These are phyloP conservation scores for Syngnathus scovelli DNA, from an alignment of 2,113 vertebrate species.

Conservation along the genomic window DNA sequence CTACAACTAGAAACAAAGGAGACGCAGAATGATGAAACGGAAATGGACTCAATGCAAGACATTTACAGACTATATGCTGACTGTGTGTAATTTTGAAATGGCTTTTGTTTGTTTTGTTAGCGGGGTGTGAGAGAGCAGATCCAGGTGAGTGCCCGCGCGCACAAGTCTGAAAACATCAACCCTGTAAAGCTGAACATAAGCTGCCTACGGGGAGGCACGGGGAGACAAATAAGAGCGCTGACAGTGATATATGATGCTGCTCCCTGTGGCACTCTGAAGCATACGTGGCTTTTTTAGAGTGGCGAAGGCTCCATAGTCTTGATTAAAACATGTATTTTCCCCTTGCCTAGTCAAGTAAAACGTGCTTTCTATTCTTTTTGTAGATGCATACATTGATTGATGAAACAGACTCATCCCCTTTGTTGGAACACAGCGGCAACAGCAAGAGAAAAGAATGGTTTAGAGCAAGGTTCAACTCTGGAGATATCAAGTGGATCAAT, in stretches of 20 bases:
- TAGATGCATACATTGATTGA: not conserved
- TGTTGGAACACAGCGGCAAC: not conserved
- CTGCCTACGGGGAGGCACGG: slow-evolving; percentile 61
- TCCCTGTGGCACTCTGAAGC: slow-evolving; percentile 47
- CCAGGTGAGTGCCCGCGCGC: slow-evolving; percentile 66
- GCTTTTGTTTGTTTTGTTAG: slow-evolving; percentile 71
- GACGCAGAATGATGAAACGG: slow-evolving; percentile 10
- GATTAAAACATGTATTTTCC: slow-evolving; percentile 16
- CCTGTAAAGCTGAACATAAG: slow-evolving; percentile 67
- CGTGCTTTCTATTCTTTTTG: not conserved
- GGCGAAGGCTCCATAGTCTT: slow-evolving; percentile 7
- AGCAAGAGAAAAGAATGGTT: not conserved
- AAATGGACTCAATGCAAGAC: slow-evolving; percentile 13
- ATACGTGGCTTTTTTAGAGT: slow-evolving; percentile 38
- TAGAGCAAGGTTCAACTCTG: not conserved
- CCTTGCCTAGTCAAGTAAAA: slow-evolving; percentile 10
- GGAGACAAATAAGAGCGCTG: slow-evolving; percentile 69
- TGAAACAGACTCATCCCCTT: not conserved
- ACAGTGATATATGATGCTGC: slow-evolving; percentile 72
- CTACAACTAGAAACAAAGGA: not conserved
- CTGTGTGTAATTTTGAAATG: slow-evolving; percentile 67
- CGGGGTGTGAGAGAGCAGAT: slow-evolving; percentile 62
- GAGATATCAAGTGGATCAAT: not conserved
- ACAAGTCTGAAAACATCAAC: slow-evolving; percentile 72
- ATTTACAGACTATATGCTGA: slow-evolving; percentile 37